Evolutionary conservation across 2,888 invertebrate species (phyloP), one percentile per base, ranked within the genome.

Genomic region (Pecten maximus): DNA sequence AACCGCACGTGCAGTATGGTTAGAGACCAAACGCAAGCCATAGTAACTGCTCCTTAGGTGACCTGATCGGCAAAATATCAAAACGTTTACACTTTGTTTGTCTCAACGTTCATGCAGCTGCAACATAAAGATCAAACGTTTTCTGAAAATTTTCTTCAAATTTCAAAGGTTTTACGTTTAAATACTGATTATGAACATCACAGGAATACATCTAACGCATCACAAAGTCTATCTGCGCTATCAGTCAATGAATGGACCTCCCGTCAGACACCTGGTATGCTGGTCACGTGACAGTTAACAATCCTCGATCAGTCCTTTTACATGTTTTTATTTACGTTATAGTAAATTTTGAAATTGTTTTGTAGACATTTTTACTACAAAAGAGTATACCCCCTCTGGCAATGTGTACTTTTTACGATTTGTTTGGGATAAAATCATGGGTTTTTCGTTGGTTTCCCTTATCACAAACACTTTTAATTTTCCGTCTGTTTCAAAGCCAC

Each of bases 1-100:
- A 48, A 28, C n/a, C 87, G 87, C 89, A 89, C 89, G 89, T 89
- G 89, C 89, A 88, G 40, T 54, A 74, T 74, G 74, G 74, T 28
- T 74, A 74, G 74, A 74, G 74, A 74, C 74, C 74, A 74, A 74
- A 74, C 28, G 74, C 74, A 74, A 74, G 16, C 74, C 74, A 28
- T 74, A 74, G 74, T 74, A 74, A 74, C 74, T 35, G 74, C 74
- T 74, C 74, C 35, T 74, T 74, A 74, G 74, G 74, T 74, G 74
- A 74, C 74, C 74, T 74, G 74, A 74, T 74, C 74, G 74, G 74
- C 74, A 74, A 35, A 74, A 28, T 74, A 74, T 74, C 74, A 74
- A 74, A 74, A 74, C 74, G 74, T 74, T 74, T 74, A 74, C 74
- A 74, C 74, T 28, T 74, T 74, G 74, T 74, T 74, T 74, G 74